Conservation (phyloP, 2,113 vertebrate genomes). For the Pelecanoides urinatrix region DNA sequence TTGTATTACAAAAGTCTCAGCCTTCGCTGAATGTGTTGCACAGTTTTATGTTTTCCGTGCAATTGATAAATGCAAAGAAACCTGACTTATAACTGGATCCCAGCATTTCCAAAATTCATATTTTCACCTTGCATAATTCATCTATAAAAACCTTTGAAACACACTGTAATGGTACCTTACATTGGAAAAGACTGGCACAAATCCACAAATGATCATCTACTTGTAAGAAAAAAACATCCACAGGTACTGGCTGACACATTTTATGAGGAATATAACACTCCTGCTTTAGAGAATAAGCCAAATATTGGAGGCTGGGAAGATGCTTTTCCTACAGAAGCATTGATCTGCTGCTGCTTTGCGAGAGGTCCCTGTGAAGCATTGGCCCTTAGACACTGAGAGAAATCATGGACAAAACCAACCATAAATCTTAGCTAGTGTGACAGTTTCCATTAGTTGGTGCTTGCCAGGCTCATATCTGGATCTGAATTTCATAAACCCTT, state of each 20-base stretch:
- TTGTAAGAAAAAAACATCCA: neutral
- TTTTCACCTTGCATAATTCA: neutral
- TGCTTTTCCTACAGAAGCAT: neutral
- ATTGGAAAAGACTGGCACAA: neutral
- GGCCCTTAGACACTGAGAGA: neutral
- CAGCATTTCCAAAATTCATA: neutral
- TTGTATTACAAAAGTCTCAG: neutral
- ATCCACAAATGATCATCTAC: conserved; percentile 8
- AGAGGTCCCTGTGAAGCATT: neutral
- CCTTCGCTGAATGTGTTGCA: neutral
- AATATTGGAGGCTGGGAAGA: neutral
- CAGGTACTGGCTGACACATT: neutral
- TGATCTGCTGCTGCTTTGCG: neutral
- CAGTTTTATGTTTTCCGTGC: neutral
- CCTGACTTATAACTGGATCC: neutral
- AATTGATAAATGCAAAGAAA: neutral
- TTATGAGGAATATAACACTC: neutral
- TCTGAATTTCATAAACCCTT: conserved; percentile 18
- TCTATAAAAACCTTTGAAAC: neutral
- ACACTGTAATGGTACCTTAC: neutral
- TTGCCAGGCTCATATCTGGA: neutral
- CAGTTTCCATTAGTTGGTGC: neutral
- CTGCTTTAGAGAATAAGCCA: conserved; percentile 7
- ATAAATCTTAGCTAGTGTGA: neutral
- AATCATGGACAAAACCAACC: neutral